Evolutionary conservation across 2,113 vertebrate genomes (phyloP).

Genomic region (Alosa alosa): DNA sequence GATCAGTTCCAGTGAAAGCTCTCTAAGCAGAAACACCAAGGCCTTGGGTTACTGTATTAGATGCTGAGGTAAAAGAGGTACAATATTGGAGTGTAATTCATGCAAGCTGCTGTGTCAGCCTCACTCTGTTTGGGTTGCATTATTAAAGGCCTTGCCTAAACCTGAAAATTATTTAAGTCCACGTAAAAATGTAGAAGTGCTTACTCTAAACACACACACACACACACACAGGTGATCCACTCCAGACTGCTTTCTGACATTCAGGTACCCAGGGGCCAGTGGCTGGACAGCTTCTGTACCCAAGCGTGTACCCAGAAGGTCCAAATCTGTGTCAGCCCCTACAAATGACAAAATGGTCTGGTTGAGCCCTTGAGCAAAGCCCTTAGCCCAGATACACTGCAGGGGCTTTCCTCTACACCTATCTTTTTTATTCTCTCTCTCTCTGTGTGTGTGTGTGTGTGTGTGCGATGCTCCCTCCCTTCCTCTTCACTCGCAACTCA

Average conservation of each 20-base stretch:
- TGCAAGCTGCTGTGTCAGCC: background rate
- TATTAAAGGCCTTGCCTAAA: background rate
- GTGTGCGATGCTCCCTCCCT: background rate
- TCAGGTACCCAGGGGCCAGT: background rate
- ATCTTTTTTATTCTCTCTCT: background rate
- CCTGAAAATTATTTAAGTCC: background rate
- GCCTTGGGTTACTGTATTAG: background rate
- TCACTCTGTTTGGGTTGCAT: background rate
- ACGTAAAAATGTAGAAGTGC: background rate
- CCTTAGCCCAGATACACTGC: background rate
- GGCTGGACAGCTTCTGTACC: background rate
- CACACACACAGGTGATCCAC: background rate
- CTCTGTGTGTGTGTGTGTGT: background rate
- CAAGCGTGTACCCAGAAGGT: background rate
- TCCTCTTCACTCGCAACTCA: background rate
- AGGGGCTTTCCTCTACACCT: slow-evolving; percentile 6
- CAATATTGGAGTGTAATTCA: background rate
- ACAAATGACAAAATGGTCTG: background rate
- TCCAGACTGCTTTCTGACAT: background rate
- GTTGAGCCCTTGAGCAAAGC: background rate
- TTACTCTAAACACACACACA: background rate
- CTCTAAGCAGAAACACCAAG: background rate
- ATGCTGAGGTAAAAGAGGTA: background rate
- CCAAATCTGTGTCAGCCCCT: background rate
- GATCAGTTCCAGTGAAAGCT: background rate